phyloP scores from a whole-genome alignment of 2,113 vertebrate species.

The Tachysurus fulvidraco region DNA sequence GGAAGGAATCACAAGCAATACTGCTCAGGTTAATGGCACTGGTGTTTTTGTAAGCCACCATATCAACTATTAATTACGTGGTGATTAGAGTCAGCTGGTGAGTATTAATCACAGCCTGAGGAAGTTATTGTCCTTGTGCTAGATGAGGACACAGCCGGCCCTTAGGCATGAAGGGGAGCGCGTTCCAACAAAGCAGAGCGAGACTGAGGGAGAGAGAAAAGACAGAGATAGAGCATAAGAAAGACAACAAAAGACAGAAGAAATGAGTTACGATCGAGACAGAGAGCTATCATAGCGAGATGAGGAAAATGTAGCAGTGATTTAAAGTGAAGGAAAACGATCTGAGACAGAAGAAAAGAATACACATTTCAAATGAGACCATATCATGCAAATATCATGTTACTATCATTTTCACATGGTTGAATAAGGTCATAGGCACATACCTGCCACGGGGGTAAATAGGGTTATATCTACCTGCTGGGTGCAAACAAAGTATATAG shows the following conservation, averaged over 20 bases:
- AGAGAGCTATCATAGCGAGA: neutral
- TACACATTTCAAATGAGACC: neutral
- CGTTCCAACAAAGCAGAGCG: conserved; percentile 19
- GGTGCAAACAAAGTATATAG: neutral
- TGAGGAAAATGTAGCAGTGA: conserved; percentile 7
- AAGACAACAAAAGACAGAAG: conserved; percentile 2
- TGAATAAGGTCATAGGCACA: conserved; percentile 2
- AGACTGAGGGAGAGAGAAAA: conserved; percentile 2
- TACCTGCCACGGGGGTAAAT: neutral
- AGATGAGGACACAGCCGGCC: conserved; percentile 72
- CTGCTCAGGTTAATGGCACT: conserved; percentile 76
- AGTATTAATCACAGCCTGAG: conserved; percentile 82
- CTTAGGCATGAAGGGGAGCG: conserved; percentile 67
- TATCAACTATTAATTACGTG: conserved; percentile 89
- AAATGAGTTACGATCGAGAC: neutral
- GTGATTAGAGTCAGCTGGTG: conserved; percentile 85
- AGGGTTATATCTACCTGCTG: neutral
- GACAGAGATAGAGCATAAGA: neutral
- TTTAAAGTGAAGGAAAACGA: neutral
- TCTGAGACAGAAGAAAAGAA: neutral
- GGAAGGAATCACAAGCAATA: conserved; percentile 69
- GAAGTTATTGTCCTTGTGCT: conserved; percentile 79
- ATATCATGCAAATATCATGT: neutral
- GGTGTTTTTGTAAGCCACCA: conserved; percentile 77
- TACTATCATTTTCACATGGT: neutral